Evolutionary conservation across 2,888 invertebrate species (phyloP), one percentile per base, ranked within the genome.

Genomic region (Ophonus ardosiacus): DNA sequence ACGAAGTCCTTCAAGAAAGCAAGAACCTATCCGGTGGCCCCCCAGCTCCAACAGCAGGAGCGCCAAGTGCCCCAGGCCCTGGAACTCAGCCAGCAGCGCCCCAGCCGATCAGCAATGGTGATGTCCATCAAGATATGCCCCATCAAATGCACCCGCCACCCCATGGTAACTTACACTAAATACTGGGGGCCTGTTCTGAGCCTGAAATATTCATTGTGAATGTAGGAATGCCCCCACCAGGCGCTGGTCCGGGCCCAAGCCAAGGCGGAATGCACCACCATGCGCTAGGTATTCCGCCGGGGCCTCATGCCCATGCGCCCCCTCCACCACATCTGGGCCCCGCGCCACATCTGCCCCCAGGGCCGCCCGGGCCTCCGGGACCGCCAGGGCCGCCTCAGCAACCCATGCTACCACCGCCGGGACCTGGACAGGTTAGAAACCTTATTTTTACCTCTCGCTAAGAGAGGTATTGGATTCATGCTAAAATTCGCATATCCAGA

Each of bases 261-360:
- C 78, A 87, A 71, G 63, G 88, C 43, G 86, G 87, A 79, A 88
- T 89, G 17, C 90, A 90, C 84, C 88, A 87, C 79, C 88, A 90
- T 71, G 88, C 90, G 83, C 78, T 59, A 21, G 84, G 89, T 71
- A 88, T 90, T 88, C 90, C 90, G 10, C 90, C 90, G 18, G 68
- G 61, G 31, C 87, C 88, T 10, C 88, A 87, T 10, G 87, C 87
- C 15, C 87, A 85, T 38, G 86, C 86, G 18, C 86, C 81, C 56
- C 87, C 86, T 24, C 86, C 86, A 80, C 59, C 61, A 13, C 76
- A 76, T 8, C 43, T 74, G 76, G 82, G 84, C 71, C 86, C 86
- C 8, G 85, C 86, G 1, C 88, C 86, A 38, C 87, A 91, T 86
- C 17, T 56, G 2, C 85, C 79, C 17, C 83, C 71, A 21, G 57